Conservation (phyloP, 2,888 invertebrate species). For the Leptothorax acervorum region DNA sequence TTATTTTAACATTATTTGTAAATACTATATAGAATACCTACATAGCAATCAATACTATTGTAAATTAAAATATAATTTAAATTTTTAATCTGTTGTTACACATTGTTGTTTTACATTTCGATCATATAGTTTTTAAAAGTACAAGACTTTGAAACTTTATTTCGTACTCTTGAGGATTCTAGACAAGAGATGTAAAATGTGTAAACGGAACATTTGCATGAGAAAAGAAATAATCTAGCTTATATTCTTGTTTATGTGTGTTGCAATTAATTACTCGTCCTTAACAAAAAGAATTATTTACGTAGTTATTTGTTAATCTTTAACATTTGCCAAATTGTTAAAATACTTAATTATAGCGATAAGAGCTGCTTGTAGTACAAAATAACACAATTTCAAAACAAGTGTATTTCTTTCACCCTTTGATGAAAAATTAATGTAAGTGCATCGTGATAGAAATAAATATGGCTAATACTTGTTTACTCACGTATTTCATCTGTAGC, state of each 20-base stretch:
- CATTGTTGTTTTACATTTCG: not conserved
- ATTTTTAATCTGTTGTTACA: not conserved
- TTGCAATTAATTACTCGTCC: not conserved
- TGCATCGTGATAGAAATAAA: not conserved
- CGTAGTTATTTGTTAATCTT: not conserved
- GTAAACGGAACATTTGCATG: not conserved
- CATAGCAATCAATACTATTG: not conserved
- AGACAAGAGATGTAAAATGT: not conserved
- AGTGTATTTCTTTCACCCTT: not conserved
- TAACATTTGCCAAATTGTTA: not conserved
- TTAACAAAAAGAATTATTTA: not conserved
- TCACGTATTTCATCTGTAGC: conserved; percentile 22
- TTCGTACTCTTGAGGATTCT: not conserved
- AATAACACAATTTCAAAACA: not conserved
- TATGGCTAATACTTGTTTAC: not conserved
- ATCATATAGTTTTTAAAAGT: not conserved
- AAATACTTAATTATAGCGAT: not conserved
- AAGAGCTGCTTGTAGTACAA: not conserved
- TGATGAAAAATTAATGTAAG: not conserved
- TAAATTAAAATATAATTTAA: not conserved
- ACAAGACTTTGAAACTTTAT: no score
- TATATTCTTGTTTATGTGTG: not conserved
- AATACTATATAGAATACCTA: not conserved
- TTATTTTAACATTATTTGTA: not conserved
- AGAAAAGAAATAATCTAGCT: not conserved